A percentile compares a stretch with the other conserved stretches of the same genome.
These are phyloP conservation scores for Cheilosia variabilis DNA, from an alignment of 2,888 invertebrate genomes.

Conservation along the genomic window DNA sequence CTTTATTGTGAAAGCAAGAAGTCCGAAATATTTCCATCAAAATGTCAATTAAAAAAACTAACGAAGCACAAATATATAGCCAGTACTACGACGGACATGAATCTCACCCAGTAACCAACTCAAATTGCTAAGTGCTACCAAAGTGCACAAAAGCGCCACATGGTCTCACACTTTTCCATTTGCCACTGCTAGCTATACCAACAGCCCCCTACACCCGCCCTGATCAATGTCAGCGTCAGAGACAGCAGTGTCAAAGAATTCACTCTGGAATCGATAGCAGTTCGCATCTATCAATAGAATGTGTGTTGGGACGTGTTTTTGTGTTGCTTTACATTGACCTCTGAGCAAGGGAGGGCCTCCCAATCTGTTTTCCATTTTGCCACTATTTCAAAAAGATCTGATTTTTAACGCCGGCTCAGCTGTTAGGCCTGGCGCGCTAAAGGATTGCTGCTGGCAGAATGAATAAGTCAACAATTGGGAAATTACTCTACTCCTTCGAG, in stretches of 20 bases:
- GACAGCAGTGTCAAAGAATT: constrained; percentile 51
- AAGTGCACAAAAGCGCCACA: constrained; percentile 49
- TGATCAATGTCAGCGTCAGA: constrained; percentile 43
- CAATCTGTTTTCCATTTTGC: constrained; percentile 41
- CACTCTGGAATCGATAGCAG: constrained; percentile 26
- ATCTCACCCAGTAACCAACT: constrained; percentile 5
- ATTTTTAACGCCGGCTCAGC: constrained; percentile 1
- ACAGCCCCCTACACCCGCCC: not conserved
- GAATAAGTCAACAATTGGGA: constrained; percentile 5
- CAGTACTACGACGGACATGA: not conserved
- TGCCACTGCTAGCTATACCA: not conserved
- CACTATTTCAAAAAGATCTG: constrained; percentile 2
- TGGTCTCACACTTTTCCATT: constrained; percentile 33
- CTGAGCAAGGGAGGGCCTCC: constrained; percentile 1
- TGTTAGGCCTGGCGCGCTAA: constrained; percentile 8
- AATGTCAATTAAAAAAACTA: constrained; percentile 12
- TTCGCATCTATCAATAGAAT: constrained; percentile 24
- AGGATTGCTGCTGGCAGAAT: too few relatives aligned
- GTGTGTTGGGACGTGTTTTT: constrained; percentile 18
- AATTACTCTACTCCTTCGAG: too few relatives aligned
- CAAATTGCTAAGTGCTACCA: constrained; percentile 7
- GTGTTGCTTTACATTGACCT: constrained; percentile 40
- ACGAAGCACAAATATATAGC: not conserved
- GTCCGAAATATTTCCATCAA: not conserved
- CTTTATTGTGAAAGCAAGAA: not conserved